Evolutionary conservation across 2,797 vertebrate genomes (phyloP).

Genomic region (Aythya fuligula): DNA sequence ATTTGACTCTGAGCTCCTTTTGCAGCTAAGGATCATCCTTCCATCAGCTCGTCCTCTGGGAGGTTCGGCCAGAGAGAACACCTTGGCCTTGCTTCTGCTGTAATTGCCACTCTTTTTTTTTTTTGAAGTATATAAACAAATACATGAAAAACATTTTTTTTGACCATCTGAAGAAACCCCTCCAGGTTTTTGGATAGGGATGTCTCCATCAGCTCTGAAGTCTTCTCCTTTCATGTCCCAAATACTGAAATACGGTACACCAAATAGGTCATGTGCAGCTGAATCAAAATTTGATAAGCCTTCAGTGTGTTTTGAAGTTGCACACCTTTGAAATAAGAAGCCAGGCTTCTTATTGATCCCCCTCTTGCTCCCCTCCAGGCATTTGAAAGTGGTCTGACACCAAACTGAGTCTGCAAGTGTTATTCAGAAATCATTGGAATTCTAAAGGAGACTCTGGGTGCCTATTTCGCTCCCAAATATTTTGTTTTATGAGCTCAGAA

Average conservation of each 20-base stretch:
- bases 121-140: too few relatives aligned
- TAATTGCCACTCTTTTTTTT: too few relatives aligned
- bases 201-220: background rate
- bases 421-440: background rate
- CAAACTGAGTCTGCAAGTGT: background rate
- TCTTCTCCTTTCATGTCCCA: background rate
- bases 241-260: background rate
- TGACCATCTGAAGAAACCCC: background rate
- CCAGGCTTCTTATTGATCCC: background rate
- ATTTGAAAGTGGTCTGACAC: background rate
- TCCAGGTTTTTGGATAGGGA: background rate
- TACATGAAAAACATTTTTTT: background rate
- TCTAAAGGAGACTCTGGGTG: background rate
- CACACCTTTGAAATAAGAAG: background rate
- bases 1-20: background rate
- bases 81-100: background rate
- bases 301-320: background rate
- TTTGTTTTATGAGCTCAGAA: background rate
- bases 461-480: background rate
- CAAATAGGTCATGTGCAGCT: background rate
- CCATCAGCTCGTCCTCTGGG: background rate
- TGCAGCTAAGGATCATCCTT: background rate
- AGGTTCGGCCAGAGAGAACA: background rate
- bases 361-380: background rate
- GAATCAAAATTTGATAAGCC: background rate